These are phyloP conservation scores for Heliconius hewitsoni DNA, from an alignment of 1,140 invertebrate genomes.

Conservation along the genomic window DNA sequence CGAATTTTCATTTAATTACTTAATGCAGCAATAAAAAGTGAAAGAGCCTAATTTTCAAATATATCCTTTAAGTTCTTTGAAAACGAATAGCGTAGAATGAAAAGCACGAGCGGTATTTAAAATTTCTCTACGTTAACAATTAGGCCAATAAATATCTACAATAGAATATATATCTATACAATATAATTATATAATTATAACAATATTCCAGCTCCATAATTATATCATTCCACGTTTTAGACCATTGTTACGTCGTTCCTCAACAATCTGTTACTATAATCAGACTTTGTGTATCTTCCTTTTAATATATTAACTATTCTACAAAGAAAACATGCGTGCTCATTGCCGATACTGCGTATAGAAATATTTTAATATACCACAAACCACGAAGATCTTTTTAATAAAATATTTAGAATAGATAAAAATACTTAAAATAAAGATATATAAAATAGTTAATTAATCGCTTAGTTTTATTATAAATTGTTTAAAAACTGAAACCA, in stretches of 20 bases:
- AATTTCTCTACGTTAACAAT: neutral
- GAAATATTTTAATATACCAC: neutral
- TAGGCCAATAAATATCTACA: neutral
- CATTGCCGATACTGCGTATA: neutral
- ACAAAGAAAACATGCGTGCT: neutral
- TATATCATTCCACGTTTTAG: neutral
- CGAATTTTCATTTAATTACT: too few relatives aligned
- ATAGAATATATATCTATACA: conserved; percentile 4
- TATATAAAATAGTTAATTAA: too few relatives aligned
- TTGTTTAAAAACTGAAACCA: too few relatives aligned
- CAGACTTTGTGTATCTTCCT: neutral
- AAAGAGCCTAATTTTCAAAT: too few relatives aligned
- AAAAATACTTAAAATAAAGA: too few relatives aligned
- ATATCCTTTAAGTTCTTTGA: too few relatives aligned
- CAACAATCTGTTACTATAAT: neutral
- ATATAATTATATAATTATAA: conserved; percentile 3
- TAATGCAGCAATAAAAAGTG: too few relatives aligned
- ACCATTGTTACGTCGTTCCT: neutral
- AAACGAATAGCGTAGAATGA: neutral
- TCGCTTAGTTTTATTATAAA: too few relatives aligned
- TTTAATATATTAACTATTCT: conserved; percentile 7
- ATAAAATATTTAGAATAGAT: too few relatives aligned
- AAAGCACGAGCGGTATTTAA: neutral
- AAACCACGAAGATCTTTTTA: neutral
- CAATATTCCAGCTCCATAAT: neutral